Evolutionary conservation across 30 jellyfish, hydroid and myxozoan species (phyloP).

Genomic region (Pelagia noctiluca): DNA sequence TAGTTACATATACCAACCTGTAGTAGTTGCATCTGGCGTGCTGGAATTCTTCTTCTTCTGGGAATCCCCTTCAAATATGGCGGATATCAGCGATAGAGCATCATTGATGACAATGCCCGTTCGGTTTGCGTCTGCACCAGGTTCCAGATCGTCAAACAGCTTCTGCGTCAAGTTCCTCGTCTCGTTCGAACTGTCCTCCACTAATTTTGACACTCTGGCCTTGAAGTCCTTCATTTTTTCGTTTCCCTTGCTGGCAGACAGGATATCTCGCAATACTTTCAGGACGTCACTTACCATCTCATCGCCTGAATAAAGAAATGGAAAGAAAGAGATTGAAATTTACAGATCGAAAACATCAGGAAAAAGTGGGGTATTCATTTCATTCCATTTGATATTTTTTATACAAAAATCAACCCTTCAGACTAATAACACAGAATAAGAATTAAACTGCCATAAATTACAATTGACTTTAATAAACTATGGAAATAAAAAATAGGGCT

Average conservation of each 20-base stretch:
- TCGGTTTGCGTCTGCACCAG: constrained; percentile 67
- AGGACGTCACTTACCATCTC: constrained; percentile 94
- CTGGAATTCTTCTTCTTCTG: constrained; percentile 60
- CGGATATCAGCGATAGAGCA: constrained; percentile 85
- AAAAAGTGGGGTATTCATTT: too few species aligned
- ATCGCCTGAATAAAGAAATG: too few species aligned
- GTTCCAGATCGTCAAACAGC: constrained; percentile 80
- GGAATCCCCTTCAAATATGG: constrained; percentile 67
- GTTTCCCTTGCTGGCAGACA: constrained; percentile 76
- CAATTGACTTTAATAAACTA: too few species aligned
- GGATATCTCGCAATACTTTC: constrained; percentile 87
- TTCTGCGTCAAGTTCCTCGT: constrained; percentile 83
- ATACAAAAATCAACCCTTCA: too few species aligned
- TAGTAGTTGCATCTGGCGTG: not conserved
- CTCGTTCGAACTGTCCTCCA: constrained; percentile 85
- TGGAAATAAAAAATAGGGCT: too few species aligned
- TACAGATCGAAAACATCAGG: too few species aligned
- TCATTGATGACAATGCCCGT: constrained; percentile 85
- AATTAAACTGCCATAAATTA: too few species aligned
- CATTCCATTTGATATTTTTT: too few species aligned
- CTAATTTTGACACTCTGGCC: constrained; percentile 77
- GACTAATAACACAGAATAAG: too few species aligned
- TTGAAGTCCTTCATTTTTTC: constrained; percentile 75
- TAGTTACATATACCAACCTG: not conserved
- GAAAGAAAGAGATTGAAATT: too few species aligned